Evolutionary conservation across 2,113 vertebrate species (phyloP), one percentile per base, ranked within the genome.

Genomic region (Brachyistius frenatus): DNA sequence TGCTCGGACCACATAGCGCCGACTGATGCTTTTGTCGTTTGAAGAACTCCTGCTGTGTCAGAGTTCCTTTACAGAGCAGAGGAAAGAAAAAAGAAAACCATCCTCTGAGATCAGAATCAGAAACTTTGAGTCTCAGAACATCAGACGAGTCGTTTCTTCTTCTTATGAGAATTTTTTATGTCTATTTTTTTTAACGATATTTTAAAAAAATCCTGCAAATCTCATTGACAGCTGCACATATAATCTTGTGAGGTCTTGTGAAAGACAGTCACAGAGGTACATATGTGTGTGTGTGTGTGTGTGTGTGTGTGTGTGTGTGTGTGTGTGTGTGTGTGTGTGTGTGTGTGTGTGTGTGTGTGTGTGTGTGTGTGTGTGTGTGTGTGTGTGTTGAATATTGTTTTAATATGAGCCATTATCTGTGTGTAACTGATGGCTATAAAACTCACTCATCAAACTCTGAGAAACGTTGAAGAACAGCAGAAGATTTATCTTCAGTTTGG

Each of bases 21-120:
- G 39, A 54, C 57, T 77, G 69, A 86, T 85, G 69, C 6, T 35
- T 83, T 86, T 83, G 1, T 89, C 81, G 62, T 53, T 44, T 78
- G 77, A 11, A 0, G 50, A 74, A 6, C 5, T 66, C 58, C 66
- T 71, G 68, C 66, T 73, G 72, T 36, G 71, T 58, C 79, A 36
- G 4, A 66, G 60, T 76, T 83, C 76, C 41, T 76, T 56, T 5
- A 55, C 46, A 55, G 5, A 67, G 23, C 23, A 23, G 23, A 23
- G 23, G 23, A 23, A 23, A 23, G 23, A 23, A 23, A 23, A 23
- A 23, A 23, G 23, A 23, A 23, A 73, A 44, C 37, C 63, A 47
- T 60, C 37, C 0, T 1, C 32, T 55, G 52, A 77, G n/a, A 72
- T 53, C 23, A 60, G 50, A 66, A 50, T 41, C 15, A 23, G 30